Conservation (phyloP, 2,797 vertebrate species). For the Dromococcyx pavoninus region DNA sequence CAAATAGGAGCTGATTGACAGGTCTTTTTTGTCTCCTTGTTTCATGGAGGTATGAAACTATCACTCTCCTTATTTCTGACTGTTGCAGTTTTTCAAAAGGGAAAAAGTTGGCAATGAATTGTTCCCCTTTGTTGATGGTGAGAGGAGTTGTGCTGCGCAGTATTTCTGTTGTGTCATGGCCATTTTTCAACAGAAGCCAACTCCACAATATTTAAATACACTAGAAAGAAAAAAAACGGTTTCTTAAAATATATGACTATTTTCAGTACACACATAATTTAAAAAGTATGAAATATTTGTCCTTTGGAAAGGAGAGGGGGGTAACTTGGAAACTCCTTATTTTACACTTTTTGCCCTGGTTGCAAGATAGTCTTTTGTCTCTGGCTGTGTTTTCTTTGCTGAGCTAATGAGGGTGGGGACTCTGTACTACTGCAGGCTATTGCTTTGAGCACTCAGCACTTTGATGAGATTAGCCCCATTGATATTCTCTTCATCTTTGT, state of each 20-base stretch:
- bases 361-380: constrained; percentile 45
- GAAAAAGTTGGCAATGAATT: neutral
- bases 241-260: neutral
- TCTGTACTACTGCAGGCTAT: constrained; percentile 58
- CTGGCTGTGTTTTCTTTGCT: constrained; percentile 59
- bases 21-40: neutral
- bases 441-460: constrained; percentile 68
- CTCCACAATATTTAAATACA: neutral
- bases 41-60: neutral
- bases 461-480: constrained; percentile 76
- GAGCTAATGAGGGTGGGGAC: constrained; percentile 68
- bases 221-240: neutral
- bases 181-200: constrained; percentile 9
- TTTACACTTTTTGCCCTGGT: constrained; percentile 6
- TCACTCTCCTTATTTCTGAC: neutral
- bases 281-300: constrained; percentile 16
- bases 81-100: neutral
- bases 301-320: constrained; percentile 15
- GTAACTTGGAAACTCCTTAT: constrained; percentile 33
- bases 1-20: neutral
- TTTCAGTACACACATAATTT: neutral
- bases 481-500: constrained; percentile 74
- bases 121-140: neutral
- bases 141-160: neutral
- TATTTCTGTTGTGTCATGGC: neutral